phyloP scores from a whole-genome alignment of 1,140 invertebrate species.

The Papilio aristodemus region DNA sequence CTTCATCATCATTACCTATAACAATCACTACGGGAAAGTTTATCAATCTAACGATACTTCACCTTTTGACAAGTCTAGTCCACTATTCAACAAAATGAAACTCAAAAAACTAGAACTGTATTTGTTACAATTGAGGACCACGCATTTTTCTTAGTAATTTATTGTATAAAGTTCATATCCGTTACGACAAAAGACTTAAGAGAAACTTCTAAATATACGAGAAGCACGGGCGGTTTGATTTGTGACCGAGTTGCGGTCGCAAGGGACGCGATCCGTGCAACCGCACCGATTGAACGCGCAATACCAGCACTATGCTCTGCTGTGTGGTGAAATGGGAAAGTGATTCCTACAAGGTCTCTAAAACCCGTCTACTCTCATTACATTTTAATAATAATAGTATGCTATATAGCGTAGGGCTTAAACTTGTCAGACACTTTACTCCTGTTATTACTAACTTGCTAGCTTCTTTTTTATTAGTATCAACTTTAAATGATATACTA shows the following conservation, averaged over 20 bases:
- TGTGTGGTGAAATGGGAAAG: conserved; percentile 48
- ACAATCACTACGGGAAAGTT: too few relatives aligned
- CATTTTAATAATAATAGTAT: conserved; percentile 3
- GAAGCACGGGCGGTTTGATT: conserved; percentile 43
- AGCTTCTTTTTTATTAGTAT: too few relatives aligned
- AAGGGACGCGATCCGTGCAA: conserved; percentile 55
- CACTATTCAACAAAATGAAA: too few relatives aligned
- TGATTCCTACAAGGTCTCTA: conserved; percentile 38
- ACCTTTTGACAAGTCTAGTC: too few relatives aligned
- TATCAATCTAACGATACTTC: too few relatives aligned
- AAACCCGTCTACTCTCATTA: conserved; percentile 1
- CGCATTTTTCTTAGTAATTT: background rate
- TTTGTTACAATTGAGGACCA: background rate
- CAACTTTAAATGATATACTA: too few relatives aligned
- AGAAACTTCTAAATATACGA: conserved; percentile 23
- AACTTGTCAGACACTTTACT: background rate
- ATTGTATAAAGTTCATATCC: background rate
- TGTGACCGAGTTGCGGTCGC: conserved; percentile 51
- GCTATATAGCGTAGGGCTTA: background rate
- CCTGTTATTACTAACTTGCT: too few relatives aligned
- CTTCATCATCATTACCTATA: too few relatives aligned
- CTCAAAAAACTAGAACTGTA: too few relatives aligned
- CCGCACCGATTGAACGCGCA: conserved; percentile 51
- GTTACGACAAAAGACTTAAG: background rate
- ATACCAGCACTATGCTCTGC: conserved; percentile 39